Conservation (phyloP, 1,140 invertebrate species). For the Cydia pomonella region DNA sequence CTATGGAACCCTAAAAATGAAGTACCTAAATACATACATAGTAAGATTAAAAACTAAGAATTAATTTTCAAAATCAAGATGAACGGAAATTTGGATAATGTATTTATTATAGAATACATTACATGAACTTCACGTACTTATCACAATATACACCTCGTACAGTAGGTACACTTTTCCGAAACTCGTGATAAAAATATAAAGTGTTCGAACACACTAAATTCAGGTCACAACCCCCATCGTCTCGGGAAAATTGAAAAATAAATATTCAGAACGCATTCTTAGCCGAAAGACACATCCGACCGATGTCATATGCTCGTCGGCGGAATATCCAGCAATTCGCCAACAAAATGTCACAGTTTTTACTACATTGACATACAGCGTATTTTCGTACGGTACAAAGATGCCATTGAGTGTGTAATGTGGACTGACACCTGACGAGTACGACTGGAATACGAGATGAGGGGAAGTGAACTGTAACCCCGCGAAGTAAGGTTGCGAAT, state of each 20-base stretch:
- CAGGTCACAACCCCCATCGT: constrained; percentile 33
- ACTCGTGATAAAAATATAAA: constrained; percentile 31
- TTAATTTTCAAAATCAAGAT: background rate
- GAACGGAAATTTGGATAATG: background rate
- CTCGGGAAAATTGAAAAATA: constrained; percentile 48
- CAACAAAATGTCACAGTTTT: background rate
- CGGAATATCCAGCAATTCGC: constrained; percentile 21
- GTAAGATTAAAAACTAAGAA: background rate
- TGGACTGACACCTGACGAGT: constrained; percentile 22
- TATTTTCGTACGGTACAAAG: background rate
- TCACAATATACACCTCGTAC: constrained; percentile 9
- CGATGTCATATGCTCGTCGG: constrained; percentile 38
- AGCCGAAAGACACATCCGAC: constrained; percentile 39
- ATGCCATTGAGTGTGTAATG: constrained; percentile 14
- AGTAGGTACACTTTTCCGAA: constrained; percentile 23
- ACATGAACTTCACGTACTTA: constrained; percentile 7
- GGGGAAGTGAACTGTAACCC: constrained; percentile 25
- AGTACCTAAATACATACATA: background rate
- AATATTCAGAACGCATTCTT: constrained; percentile 46
- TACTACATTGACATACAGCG: background rate
- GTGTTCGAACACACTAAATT: constrained; percentile 34
- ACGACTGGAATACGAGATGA: constrained; percentile 11
- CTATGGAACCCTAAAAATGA: no score
- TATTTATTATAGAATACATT: background rate
- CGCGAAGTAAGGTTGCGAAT: constrained; percentile 14